phyloP scores from a whole-genome alignment of 2,113 vertebrate species.

The Passerina amoena region DNA sequence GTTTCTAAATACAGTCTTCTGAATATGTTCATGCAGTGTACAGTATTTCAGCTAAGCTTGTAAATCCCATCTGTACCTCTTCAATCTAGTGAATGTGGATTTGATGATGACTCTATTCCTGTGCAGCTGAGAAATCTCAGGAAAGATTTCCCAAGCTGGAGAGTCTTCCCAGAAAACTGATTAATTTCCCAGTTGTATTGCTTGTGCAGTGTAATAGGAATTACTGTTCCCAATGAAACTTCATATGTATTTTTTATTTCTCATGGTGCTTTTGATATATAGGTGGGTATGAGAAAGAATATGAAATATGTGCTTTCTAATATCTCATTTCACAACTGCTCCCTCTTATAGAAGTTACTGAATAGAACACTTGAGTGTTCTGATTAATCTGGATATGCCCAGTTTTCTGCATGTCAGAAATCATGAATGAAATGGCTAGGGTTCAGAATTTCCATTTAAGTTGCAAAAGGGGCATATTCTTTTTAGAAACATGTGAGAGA shows the following conservation, averaged over 20 bases:
- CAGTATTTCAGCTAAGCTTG: background rate
- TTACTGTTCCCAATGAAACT: conserved; percentile 26
- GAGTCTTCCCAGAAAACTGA: conserved; percentile 51
- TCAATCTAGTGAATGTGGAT: conserved; percentile 25
- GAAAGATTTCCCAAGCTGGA: conserved; percentile 50
- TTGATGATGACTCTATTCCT: conserved; percentile 60
- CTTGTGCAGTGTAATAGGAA: background rate
- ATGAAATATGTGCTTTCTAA: background rate
- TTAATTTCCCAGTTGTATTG: conserved; percentile 37
- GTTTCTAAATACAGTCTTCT: background rate
- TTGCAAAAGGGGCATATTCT: background rate
- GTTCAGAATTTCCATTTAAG: background rate
- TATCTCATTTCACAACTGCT: background rate
- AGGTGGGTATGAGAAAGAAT: background rate
- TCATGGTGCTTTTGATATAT: background rate
- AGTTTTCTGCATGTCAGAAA: background rate
- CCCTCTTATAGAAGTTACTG: background rate
- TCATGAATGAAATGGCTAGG: background rate
- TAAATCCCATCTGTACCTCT: conserved; percentile 49
- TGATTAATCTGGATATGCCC: background rate
- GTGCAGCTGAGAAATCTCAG: conserved; percentile 58
- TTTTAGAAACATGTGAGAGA: accelerated
- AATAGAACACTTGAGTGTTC: background rate
- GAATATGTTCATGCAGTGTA: background rate
- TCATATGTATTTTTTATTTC: background rate